Conservation (phyloP, 2,797 vertebrate species). For the Crax fasciolata region DNA sequence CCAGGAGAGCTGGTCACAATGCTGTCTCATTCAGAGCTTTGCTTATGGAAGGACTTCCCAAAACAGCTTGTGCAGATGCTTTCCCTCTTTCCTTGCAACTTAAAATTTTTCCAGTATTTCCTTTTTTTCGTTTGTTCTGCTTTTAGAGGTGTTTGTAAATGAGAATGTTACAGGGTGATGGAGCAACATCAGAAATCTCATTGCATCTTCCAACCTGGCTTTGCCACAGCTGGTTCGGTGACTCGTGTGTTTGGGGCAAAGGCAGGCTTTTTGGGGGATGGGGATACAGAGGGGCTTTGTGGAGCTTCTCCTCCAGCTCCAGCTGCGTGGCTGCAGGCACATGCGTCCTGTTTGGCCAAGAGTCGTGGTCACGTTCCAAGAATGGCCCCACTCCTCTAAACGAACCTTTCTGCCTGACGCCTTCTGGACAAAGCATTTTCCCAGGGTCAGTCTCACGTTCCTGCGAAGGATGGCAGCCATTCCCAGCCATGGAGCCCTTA, state of each 20-base stretch:
- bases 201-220: rapidly evolving
- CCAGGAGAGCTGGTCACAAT: neutral
- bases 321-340: neutral
- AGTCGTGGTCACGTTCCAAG: neutral
- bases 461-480: neutral
- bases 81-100: neutral
- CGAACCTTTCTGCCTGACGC: neutral
- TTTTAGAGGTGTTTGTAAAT: neutral
- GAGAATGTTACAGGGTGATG: neutral
- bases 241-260: neutral
- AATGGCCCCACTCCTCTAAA: neutral
- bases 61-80: neutral
- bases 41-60: neutral
- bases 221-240: neutral
- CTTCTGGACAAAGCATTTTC: neutral
- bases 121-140: neutral
- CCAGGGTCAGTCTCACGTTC: neutral
- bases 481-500: neutral
- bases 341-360: neutral
- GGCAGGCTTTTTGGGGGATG: neutral
- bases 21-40: neutral
- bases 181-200: neutral
- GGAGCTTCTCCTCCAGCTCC: neutral
- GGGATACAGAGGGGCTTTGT: neutral
- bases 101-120: neutral